These are phyloP conservation scores for Patella ulyssiponensis DNA, from an alignment of 2,888 invertebrate species.

Conservation along the genomic window DNA sequence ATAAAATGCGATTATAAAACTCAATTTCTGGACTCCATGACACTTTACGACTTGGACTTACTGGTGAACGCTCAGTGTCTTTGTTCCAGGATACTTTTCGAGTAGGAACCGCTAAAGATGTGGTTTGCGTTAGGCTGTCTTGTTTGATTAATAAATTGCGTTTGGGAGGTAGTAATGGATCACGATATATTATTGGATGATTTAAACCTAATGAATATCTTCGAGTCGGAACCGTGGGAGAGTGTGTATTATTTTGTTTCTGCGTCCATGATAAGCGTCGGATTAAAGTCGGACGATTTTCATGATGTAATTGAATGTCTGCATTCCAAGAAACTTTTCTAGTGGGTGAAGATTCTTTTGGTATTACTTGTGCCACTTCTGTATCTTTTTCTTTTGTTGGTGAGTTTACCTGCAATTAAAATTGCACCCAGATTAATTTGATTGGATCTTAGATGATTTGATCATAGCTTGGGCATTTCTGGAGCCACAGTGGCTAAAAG, in stretches of 20 bases:
- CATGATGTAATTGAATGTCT: slow-evolving; percentile 1
- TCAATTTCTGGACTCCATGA: slow-evolving; percentile 4
- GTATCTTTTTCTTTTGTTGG: not conserved
- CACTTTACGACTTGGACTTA: slow-evolving; percentile 2
- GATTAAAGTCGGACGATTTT: not conserved
- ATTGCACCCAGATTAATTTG: too few relatives aligned
- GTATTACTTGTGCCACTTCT: not conserved
- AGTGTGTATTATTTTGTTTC: not conserved
- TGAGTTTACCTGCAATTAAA: not conserved
- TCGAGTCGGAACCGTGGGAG: not conserved
- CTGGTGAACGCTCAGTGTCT: not conserved
- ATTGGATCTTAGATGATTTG: too few relatives aligned
- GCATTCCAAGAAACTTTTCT: slow-evolving; percentile 10
- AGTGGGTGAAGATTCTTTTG: not conserved
- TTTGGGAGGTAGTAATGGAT: not conserved
- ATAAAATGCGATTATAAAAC: slow-evolving; percentile 1
- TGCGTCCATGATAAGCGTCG: slow-evolving; percentile 6
- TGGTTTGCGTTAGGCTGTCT: not conserved
- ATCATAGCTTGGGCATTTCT: too few relatives aligned
- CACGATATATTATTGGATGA: slow-evolving; percentile 6
- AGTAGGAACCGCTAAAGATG: not conserved
- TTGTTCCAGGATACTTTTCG: not conserved
- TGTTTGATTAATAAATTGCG: slow-evolving; percentile 8
- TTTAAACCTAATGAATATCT: not conserved
- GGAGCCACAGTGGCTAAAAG: too few relatives aligned